A percentile compares a stretch with the other conserved stretches of the same genome.
Conservation (phyloP, 23 tunicate species). For the Ciona savignyi region DNA sequence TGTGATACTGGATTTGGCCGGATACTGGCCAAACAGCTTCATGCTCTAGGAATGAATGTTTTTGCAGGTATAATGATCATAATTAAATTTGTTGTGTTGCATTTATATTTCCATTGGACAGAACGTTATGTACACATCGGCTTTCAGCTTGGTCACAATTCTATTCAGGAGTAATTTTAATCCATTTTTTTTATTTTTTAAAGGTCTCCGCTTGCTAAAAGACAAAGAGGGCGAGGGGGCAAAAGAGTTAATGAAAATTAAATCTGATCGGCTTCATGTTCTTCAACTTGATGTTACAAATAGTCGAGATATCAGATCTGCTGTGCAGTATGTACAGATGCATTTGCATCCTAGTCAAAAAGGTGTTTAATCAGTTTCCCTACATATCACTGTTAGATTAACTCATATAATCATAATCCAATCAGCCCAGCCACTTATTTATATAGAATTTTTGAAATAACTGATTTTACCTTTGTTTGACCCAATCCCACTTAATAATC, state of each 20-base stretch:
- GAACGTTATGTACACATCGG: too few relatives aligned
- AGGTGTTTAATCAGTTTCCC: constrained; percentile 42
- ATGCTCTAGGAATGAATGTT: constrained; percentile 78
- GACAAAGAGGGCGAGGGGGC: constrained; percentile 80
- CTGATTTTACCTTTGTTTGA: too few relatives aligned
- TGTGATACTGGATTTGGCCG: constrained; percentile 94
- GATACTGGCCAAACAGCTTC: constrained; percentile 36
- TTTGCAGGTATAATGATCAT: constrained; percentile 68
- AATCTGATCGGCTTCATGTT: constrained; percentile 67
- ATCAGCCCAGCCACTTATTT: too few relatives aligned
- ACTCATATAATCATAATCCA: too few relatives aligned
- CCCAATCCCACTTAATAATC: too few relatives aligned
- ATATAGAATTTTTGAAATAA: too few relatives aligned
- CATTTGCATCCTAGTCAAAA: constrained; percentile 54
- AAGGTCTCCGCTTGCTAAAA: constrained; percentile 64
- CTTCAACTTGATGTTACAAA: constrained; percentile 80
- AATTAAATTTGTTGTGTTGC: too few relatives aligned
- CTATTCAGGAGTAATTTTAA: too few relatives aligned
- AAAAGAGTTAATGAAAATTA: constrained; percentile 30
- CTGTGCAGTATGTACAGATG: constrained; percentile 33
- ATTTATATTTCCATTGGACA: too few relatives aligned
- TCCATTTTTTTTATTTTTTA: too few relatives aligned
- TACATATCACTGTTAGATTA: too few relatives aligned
- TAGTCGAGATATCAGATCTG: constrained; percentile 40
- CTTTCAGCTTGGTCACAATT: too few relatives aligned